Percentiles rank a stretch among this genome's conserved stretches.
Evolutionary conservation across 2,797 vertebrate species (phyloP).

Genomic region (Pampus argenteus): DNA sequence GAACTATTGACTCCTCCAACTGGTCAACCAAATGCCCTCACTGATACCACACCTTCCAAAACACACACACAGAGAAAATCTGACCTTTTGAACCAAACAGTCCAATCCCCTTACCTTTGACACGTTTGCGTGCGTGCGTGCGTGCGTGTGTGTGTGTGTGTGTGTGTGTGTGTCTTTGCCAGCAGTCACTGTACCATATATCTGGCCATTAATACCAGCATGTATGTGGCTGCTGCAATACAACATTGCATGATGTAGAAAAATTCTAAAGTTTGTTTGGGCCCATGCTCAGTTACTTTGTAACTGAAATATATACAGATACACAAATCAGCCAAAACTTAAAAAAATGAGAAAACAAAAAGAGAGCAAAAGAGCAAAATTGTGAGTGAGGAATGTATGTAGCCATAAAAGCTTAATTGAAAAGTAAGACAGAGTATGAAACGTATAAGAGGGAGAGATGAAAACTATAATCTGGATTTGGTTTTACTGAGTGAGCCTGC

Average conservation of each 20-base stretch:
- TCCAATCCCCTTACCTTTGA: slow-evolving; percentile 29
- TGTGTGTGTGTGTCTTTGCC: background rate
- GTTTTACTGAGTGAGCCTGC: slow-evolving; percentile 48
- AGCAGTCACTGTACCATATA: background rate
- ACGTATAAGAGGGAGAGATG: slow-evolving; percentile 16
- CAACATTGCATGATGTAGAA: background rate
- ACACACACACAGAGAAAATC: slow-evolving; percentile 10
- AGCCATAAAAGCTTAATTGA: background rate
- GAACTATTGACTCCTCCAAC: slow-evolving; percentile 49
- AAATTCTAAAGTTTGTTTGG: background rate
- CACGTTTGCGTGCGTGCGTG: background rate
- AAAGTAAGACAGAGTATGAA: slow-evolving; percentile 9
- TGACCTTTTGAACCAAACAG: slow-evolving; percentile 29
- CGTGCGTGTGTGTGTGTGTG: slow-evolving; percentile 1
- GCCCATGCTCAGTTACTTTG: background rate
- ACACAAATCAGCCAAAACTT: slow-evolving; percentile 5
- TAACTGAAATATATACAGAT: slow-evolving; percentile 3
- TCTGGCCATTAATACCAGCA: too few relatives aligned
- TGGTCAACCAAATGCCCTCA: slow-evolving; percentile 31
- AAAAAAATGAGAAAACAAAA: background rate
- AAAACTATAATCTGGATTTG: slow-evolving; percentile 55
- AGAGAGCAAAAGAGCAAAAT: background rate
- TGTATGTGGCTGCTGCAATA: background rate
- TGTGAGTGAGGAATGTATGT: background rate
- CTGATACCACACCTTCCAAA: background rate